phyloP scores from a whole-genome alignment of 2,888 invertebrate species.

The Coenonympha glycerion region DNA sequence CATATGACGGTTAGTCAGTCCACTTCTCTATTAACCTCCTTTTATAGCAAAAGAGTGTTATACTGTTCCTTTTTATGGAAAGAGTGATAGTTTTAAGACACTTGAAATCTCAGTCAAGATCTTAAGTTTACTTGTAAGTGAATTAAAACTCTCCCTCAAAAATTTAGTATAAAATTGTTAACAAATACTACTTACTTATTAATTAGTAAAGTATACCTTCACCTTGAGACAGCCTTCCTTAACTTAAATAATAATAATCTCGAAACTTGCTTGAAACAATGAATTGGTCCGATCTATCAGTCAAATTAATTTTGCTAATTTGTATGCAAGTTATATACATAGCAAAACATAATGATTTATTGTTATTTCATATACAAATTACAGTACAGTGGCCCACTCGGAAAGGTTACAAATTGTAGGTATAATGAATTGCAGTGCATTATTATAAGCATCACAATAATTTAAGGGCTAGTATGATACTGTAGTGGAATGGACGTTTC shows the following conservation, averaged over 20 bases:
- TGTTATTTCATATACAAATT: conserved; percentile 27
- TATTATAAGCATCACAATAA: conserved; percentile 27
- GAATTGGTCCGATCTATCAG: conserved; percentile 6
- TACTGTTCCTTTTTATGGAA: no score
- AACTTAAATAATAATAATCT: not conserved
- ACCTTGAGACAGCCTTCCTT: not conserved
- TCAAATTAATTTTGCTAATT: conserved; percentile 12
- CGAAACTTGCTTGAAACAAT: not conserved
- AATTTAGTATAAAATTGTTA: no score
- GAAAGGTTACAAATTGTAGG: conserved; percentile 22
- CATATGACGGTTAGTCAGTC: no score
- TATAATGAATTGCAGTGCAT: conserved; percentile 24
- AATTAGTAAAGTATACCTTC: no score
- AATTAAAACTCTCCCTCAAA: no score
- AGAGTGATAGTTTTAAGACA: no score
- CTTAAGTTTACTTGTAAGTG: no score
- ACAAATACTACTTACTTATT: no score
- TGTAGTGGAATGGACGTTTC: conserved; percentile 10
- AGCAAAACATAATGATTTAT: conserved; percentile 22
- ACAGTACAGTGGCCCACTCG: conserved; percentile 26
- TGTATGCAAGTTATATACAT: conserved; percentile 17
- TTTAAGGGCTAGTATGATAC: conserved; percentile 22
- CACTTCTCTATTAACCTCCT: no score
- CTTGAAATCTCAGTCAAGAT: no score
- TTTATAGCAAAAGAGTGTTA: no score